Evolutionary conservation across 2,113 vertebrate genomes (phyloP).

Genomic region (Myotis davidii): DNA sequence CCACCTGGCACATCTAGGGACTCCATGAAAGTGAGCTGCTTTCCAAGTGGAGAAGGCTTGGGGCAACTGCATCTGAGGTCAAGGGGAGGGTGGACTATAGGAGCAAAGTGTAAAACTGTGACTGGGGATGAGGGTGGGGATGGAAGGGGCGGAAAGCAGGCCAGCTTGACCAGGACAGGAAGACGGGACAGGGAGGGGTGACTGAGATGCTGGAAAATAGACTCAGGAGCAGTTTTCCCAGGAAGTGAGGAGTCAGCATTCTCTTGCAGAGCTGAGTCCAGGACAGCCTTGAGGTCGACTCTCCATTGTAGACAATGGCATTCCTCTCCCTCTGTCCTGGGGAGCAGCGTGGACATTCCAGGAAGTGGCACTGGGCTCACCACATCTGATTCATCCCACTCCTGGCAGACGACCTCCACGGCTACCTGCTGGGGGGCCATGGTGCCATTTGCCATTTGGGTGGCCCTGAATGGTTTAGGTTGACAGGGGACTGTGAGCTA

Average conservation of each 20-base stretch:
- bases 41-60: not conserved
- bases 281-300: not conserved
- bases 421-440: not conserved
- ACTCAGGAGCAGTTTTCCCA: too few relatives aligned
- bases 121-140: not conserved
- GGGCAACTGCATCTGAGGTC: not conserved
- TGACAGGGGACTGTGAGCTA: not conserved
- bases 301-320: not conserved
- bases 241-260: not conserved
- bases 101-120: not conserved
- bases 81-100: too few relatives aligned
- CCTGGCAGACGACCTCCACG: too few relatives aligned
- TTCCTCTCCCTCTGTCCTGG: not conserved
- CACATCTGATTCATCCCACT: rapidly evolving
- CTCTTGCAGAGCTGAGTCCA: not conserved
- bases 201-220: not conserved
- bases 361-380: not conserved
- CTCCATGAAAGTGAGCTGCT: not conserved
- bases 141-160: not conserved
- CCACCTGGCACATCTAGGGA: not conserved
- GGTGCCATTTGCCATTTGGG: not conserved
- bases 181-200: not conserved
- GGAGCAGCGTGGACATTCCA: not conserved
- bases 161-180: not conserved
- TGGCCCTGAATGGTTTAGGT: not conserved